Evolutionary conservation across 2,888 invertebrate genomes (phyloP), one percentile per base, ranked within the genome.

Genomic region (Ormyrus rosae): DNA sequence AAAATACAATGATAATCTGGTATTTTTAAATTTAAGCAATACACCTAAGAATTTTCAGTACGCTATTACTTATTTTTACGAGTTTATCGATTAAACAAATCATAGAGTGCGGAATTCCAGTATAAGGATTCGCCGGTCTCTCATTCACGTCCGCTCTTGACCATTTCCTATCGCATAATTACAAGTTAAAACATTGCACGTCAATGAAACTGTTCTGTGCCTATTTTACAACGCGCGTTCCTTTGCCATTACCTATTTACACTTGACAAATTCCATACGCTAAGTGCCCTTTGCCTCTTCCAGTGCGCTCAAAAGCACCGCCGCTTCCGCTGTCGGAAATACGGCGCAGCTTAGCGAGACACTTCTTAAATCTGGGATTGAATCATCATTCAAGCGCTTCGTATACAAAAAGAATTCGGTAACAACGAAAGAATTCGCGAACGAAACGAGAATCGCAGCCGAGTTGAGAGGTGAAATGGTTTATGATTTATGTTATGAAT

Each of bases 161-260:
- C 10, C 60, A 45, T 55, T 19, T 63, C 50, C 55, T 63, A 70
- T 71, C 60, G 61, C 58, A 69, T 77, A 68, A 61, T 73, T 79
- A 79, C 68, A 69, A 58, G 55, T 68, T 69, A 63, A 73, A 78
- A 68, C 55, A 63, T 69, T 58, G 65, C 78, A 72, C 71, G n/a
- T 46, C 51, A 51, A 78, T 60, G n/a, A 73, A 65, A 60, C 53
- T 68, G 45, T 63, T 60, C 68, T 70, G 45, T 58, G 51, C 51
- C 69, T 80, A 70, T 80, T 75, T 74, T 80, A 80, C 80, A 80
- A 64, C 58, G 53, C 70, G 34, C 79, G 13, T 73, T 73, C 72
- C 51, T 72, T 78, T 46, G 48, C 72, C 65, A 5, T 72, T 70
- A n/a, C 50, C 64, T 80, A 80, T 80, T 69, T 80, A 80, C 80